Evolutionary conservation across 2,113 vertebrate species (phyloP).

Genomic region (Calyptommatus sinebrachiatus): DNA sequence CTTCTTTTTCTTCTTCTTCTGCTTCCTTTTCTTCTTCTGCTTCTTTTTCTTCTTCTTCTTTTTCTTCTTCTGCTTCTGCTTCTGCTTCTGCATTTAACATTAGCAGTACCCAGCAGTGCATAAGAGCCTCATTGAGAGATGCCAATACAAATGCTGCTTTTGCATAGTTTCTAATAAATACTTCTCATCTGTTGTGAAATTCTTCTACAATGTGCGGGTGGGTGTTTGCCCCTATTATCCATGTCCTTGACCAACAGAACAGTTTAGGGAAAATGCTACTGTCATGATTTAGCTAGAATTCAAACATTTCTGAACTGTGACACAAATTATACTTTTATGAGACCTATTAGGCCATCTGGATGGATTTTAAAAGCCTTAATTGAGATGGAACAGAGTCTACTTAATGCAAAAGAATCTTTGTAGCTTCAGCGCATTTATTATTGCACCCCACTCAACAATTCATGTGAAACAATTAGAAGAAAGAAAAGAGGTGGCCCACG

Average conservation of each 20-base stretch:
- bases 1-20: no score
- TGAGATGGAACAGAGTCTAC: slow-evolving; percentile 39
- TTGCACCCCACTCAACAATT: neutral
- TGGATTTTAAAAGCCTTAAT: slow-evolving; percentile 40
- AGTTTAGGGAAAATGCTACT: slow-evolving; percentile 12
- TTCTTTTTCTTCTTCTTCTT: no score
- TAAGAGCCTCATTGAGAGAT: no score
- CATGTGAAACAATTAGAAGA: neutral
- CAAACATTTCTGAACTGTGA: neutral
- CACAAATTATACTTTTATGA: slow-evolving; percentile 54
- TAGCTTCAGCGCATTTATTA: fast-evolving
- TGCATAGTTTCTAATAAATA: neutral
- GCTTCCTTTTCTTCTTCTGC: no score
- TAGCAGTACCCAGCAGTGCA: no score
- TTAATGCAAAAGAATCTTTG: slow-evolving; percentile 14
- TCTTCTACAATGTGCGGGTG: neutral
- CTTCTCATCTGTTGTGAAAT: fast-evolving
- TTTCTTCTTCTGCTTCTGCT: no score
- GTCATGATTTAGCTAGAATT: slow-evolving; percentile 34
- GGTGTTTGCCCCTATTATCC: slow-evolving; percentile 1
- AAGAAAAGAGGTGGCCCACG: neutral
- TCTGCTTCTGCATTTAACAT: no score
- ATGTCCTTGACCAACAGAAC: slow-evolving; percentile 25
- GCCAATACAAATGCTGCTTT: no score
- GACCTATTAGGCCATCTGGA: slow-evolving; percentile 56